phyloP scores from a whole-genome alignment of 2,113 vertebrate genomes.

The Strix uralensis region DNA sequence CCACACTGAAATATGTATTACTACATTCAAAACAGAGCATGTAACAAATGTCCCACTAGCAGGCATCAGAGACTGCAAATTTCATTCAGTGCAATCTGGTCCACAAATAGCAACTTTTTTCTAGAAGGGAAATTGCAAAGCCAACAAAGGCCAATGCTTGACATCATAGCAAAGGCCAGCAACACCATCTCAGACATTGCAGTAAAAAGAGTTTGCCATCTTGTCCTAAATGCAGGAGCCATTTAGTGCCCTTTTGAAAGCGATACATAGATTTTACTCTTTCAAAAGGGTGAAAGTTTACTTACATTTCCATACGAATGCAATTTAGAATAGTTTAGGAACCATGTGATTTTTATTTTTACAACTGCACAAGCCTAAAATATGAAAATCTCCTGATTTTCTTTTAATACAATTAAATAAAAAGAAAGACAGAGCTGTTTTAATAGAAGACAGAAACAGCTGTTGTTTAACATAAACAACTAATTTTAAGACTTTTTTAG shows the following conservation, averaged over 20 bases:
- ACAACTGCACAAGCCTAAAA: background rate
- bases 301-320: slow-evolving; percentile 22
- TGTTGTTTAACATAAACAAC: background rate
- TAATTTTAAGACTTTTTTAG: background rate
- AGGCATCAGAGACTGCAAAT: slow-evolving; percentile 63
- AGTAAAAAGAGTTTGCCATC: background rate
- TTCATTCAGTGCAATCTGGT: slow-evolving; percentile 40
- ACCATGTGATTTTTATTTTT: background rate
- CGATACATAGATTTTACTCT: slow-evolving; percentile 25
- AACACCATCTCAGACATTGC: slow-evolving; percentile 26
- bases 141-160: slow-evolving; percentile 34
- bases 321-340: slow-evolving; percentile 31
- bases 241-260: slow-evolving; percentile 60
- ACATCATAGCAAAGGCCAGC: slow-evolving; percentile 53
- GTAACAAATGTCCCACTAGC: slow-evolving; percentile 63
- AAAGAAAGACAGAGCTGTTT: background rate
- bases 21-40: slow-evolving; percentile 42
- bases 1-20: slow-evolving; percentile 60
- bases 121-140: slow-evolving; percentile 31
- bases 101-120: slow-evolving; percentile 37
- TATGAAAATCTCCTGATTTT: background rate
- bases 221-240: slow-evolving; percentile 9
- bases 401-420: background rate
- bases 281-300: slow-evolving; percentile 45
- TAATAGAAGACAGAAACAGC: background rate